Evolutionary conservation across 2,113 vertebrate genomes (phyloP), one percentile per base, ranked within the genome.

Genomic region (Siniperca chuatsi): DNA sequence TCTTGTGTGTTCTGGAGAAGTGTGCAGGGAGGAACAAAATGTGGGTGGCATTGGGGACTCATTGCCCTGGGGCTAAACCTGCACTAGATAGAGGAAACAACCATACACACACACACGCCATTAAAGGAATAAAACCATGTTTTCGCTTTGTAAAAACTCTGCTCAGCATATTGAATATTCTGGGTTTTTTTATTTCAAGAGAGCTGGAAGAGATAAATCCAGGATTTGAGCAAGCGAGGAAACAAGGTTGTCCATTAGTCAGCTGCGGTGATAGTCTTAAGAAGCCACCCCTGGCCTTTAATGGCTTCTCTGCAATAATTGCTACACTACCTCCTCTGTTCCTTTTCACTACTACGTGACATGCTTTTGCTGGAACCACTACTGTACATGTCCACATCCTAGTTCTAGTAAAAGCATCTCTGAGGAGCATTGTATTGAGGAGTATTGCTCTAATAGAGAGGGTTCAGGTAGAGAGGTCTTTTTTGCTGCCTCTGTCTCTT

Each of bases 261-360:
- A 97, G 95, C 96, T 93, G 84, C 93, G 94, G 96, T 95, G 96
- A 96, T 96, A 95, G 96, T 97, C 96, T 97, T 97, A 94, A 98
- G 97, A 96, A 97, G 95, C 93, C 90, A 94, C 96, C 89, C 85
- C 65, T 89, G 57, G 90, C 87, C 92, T 97, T 96, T 99, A 98
- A 99, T 99, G 97, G 97, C 95, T 97, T 97, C 96, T 97, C 90
- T 58, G 96, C 96, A 97, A 97, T 99, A 98, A 99, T 98, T 98
- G 97, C 97, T 97, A 91, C 97, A 97, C 97, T 96, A 96, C 94
- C 96, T 91, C 77, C 75, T 81, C 88, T 83, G 96, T 95, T 96
- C 87, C 96, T 93, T 89, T 97, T 95, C 96, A 97, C 95, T 95
- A 95, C 94, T 94, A 97, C 94, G 95, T 97, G 97, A 97, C 97